Percentiles rank a stretch among this genome's conserved stretches.
Evolutionary conservation across 2,888 invertebrate genomes (phyloP).

Genomic region (Helleia helle): DNA sequence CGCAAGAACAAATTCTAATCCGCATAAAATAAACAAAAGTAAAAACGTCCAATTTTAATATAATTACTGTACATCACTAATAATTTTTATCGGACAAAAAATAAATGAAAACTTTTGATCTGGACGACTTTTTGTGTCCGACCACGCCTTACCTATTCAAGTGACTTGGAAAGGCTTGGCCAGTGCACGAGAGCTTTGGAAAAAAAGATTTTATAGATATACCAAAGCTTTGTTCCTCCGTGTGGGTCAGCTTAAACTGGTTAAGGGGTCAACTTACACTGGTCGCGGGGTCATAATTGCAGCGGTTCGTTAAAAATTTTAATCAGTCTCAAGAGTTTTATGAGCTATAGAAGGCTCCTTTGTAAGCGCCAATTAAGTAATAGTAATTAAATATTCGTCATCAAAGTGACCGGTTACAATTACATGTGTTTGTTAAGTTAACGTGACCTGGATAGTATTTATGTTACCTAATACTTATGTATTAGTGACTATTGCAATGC

Average conservation of each 20-base stretch:
- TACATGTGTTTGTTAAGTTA: no score
- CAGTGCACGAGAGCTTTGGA: slow-evolving; percentile 15
- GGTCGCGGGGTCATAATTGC: slow-evolving; percentile 44
- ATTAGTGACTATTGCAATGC: no score
- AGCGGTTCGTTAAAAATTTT: slow-evolving; percentile 53
- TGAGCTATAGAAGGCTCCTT: slow-evolving; percentile 50
- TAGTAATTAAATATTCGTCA: slow-evolving; percentile 21
- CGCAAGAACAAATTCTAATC: no score
- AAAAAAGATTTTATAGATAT: background rate
- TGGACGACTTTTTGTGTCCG: slow-evolving; percentile 34
- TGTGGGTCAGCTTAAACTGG: slow-evolving; percentile 27
- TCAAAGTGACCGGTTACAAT: no score
- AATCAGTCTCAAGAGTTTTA: slow-evolving; percentile 59
- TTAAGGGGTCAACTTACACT: slow-evolving; percentile 22
- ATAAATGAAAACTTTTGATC: slow-evolving; percentile 43
- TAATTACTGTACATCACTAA: slow-evolving; percentile 9
- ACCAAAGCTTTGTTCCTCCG: no score
- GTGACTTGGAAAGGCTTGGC: slow-evolving; percentile 37
- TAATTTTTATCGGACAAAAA: slow-evolving; percentile 22
- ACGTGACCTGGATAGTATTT: no score
- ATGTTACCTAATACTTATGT: no score
- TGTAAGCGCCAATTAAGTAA: slow-evolving; percentile 47
- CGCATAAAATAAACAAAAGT: background rate
- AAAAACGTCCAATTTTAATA: background rate
- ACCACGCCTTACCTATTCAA: slow-evolving; percentile 50